phyloP scores from a whole-genome alignment of 2,888 invertebrate species.

The Synanthedon vespiformis region DNA sequence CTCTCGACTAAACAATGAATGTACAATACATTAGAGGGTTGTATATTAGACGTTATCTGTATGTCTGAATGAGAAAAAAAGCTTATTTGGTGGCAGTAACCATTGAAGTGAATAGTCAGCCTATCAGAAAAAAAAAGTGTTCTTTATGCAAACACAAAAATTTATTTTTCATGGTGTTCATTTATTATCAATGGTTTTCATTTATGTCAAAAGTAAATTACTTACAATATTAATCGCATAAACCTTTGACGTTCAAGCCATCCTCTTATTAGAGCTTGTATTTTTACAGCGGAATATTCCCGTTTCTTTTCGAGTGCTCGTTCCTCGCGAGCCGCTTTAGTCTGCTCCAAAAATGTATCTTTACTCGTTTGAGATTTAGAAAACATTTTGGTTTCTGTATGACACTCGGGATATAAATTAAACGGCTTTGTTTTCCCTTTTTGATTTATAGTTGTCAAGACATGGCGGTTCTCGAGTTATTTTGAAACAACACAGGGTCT shows the following conservation, averaged over 20 bases:
- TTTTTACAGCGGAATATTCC: slow-evolving; percentile 78
- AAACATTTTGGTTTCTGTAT: slow-evolving; percentile 38
- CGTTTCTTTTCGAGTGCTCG: slow-evolving; percentile 86
- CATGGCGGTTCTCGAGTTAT: slow-evolving; percentile 12
- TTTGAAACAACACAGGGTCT: no score
- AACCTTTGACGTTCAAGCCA: slow-evolving; percentile 78
- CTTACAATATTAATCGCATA: slow-evolving; percentile 77
- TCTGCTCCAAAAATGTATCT: slow-evolving; percentile 86
- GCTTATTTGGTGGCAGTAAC: no score
- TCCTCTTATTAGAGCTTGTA: slow-evolving; percentile 82
- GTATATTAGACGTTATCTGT: no score
- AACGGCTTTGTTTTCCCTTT: slow-evolving; percentile 42
- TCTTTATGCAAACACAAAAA: no score
- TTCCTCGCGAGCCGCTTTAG: slow-evolving; percentile 91
- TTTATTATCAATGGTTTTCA: not conserved
- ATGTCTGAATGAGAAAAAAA: no score
- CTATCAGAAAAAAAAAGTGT: no score
- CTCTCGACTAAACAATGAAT: no score
- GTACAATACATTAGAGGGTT: no score
- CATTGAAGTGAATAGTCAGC: no score
- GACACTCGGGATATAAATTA: slow-evolving; percentile 11
- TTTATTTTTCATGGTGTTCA: no score
- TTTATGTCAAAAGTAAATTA: slow-evolving; percentile 10
- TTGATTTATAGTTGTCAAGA: slow-evolving; percentile 30
- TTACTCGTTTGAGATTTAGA: slow-evolving; percentile 71